These are phyloP conservation scores for Nomada ruficornis DNA, from an alignment of 2,888 invertebrate genomes.

Conservation along the genomic window DNA sequence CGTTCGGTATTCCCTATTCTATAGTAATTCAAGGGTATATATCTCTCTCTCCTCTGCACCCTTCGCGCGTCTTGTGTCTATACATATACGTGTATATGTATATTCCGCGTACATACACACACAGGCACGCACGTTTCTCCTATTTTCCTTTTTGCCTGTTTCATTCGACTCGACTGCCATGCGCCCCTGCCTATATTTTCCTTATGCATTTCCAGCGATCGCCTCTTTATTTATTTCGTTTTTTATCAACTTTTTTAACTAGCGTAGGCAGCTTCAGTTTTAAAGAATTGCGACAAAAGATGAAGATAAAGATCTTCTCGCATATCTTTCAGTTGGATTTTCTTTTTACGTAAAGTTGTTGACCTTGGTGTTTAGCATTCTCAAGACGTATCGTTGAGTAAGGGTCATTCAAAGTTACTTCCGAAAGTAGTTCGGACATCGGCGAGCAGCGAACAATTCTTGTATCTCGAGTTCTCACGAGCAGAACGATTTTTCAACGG, in stretches of 20 bases:
- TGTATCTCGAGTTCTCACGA: constrained; percentile 16
- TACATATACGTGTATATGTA: too few relatives aligned
- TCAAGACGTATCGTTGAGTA: constrained; percentile 9
- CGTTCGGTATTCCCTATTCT: too few relatives aligned
- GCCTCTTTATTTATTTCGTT: not conserved
- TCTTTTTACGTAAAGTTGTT: constrained; percentile 1
- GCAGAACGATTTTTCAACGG: constrained; percentile 16
- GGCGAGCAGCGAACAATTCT: not conserved
- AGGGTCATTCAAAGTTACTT: constrained; percentile 23
- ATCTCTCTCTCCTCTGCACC: too few relatives aligned
- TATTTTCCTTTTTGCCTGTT: not conserved
- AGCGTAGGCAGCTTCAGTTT: not conserved
- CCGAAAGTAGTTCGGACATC: constrained; percentile 32
- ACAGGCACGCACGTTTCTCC: not conserved
- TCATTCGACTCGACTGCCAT: not conserved
- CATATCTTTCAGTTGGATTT: not conserved
- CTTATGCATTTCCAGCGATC: not conserved
- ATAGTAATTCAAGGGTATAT: too few relatives aligned
- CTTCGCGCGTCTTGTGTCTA: too few relatives aligned
- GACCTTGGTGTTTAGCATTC: constrained; percentile 14
- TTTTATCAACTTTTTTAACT: not conserved
- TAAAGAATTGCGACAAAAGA: not conserved
- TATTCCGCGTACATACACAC: too few relatives aligned
- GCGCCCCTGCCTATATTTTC: too few relatives aligned
- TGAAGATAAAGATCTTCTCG: not conserved